A percentile compares a stretch with the other conserved stretches of the same genome.
Evolutionary conservation across 2,113 vertebrate species (phyloP).

Genomic region (Cebidichthys violaceus): DNA sequence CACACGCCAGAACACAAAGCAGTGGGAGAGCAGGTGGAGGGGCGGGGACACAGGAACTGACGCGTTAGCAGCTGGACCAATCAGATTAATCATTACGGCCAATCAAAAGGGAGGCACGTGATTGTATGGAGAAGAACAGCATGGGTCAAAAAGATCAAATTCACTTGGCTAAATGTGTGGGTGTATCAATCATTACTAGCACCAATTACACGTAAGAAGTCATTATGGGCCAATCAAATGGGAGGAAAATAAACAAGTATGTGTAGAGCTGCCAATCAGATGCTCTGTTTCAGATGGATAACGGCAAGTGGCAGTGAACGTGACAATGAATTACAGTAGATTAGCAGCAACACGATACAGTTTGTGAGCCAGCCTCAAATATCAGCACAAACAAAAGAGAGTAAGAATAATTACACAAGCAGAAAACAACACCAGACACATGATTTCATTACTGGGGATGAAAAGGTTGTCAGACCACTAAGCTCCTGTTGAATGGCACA

Average conservation of each 20-base stretch:
- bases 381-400: constrained; percentile 2
- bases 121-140: background rate
- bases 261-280: background rate
- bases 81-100: constrained; percentile 9
- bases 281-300: constrained; percentile 8
- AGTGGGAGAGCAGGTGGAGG: constrained; percentile 31
- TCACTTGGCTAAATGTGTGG: background rate
- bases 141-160: background rate
- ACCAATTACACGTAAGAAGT: background rate
- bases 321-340: background rate
- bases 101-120: constrained; percentile 6
- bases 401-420: background rate
- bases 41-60: background rate
- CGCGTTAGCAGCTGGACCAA: constrained; percentile 20
- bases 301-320: background rate
- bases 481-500: constrained; percentile 5
- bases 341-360: constrained; percentile 2
- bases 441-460: constrained; percentile 10
- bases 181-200: background rate
- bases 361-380: constrained; percentile 1
- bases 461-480: constrained; percentile 17
- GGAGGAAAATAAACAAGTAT: background rate
- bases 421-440: constrained; percentile 3
- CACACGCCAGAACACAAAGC: constrained; percentile 52
- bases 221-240: background rate